Base-by-base conservation (phyloP, 2,888 invertebrate genomes). In the Lycocerus yunnanus region DNA sequence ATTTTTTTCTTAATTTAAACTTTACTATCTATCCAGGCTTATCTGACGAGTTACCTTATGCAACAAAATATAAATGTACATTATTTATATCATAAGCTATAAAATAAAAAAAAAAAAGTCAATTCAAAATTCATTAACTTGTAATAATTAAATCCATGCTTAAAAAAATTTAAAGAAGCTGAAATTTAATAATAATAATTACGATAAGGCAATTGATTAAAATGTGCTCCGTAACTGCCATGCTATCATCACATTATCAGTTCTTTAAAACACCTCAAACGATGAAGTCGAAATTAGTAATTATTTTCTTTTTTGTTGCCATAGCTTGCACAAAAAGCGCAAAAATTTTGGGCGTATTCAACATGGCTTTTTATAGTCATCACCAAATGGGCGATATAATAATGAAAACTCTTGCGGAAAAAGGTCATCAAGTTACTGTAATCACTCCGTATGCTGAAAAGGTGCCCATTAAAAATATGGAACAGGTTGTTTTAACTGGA, bases 391-490 rank as follows among this genome's bases (percentile, higher is more conserved):
- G 80, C 14, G 78, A 80, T 59, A 76, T 80, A 1, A 69, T 84
- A 24, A 74, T 82, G 63, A 80, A 81, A 69, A 80, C 78, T 21
- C 74, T 84, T 20, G 82, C 82, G 0, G 72, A 65, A 15, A 82
- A 86, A 60, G 89, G 89, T 1, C 89, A 89, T 79, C 83, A 87
- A 66, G 85, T 89, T n/a, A 85, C 84, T 9, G 77, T 84, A 20
- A 75, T 85, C 43, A 81, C 81, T 13, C 80, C 82, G 10, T 82
- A 79, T 69, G 71, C 72, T 27, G 78, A 86, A 5, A 85, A 86
- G 68, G 80, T 82, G 21, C 84, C 84, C 3, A 84, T 87, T 71
- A 81, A 84, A 18, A 88, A 88, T 81, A 85, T 87, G 24, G 88
- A 85, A 2, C 86, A 87, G 76, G 84, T 88, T 10, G 81, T 69